Evolutionary conservation across 2,888 invertebrate species (phyloP), one percentile per base, ranked within the genome.

Genomic region (Diabrotica balteata): DNA sequence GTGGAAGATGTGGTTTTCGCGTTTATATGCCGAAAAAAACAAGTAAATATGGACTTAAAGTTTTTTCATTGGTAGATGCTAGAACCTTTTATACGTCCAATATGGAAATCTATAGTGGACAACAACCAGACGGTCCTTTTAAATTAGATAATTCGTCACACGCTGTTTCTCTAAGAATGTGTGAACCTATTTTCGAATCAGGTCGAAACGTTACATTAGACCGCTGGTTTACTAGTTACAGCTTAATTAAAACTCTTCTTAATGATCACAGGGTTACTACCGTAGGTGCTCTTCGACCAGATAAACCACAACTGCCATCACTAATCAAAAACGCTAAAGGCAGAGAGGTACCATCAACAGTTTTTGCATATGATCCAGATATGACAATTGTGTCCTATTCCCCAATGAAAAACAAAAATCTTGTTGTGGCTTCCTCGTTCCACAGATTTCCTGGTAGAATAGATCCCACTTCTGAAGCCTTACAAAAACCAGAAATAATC

Each of bases 81-180:
- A 66, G 45, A 63, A 67, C 65, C 8, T 71, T 62, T 66, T 73
- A 71, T 50, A 63, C 61, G 5, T 32, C n/a, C n/a, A 62, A 69
- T 58, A 57, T 73, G 51, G 72, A 72, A 61, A 66, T 72, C 50
- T 72, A 72, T 53, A 52, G 55, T 22, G 71, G 66, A 8, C 32
- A 22, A n/a, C 70, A 73, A 66, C 67, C 74, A 8, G 63, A 68
- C 17, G 70, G 70, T 10, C 68, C 68, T 10, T 72, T 49, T 61
- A 45, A 49, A 54, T 50, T n/a, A 55, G 67, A 52, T 7, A 47
- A 47, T 22, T 47, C 47, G 42, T 46, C 50, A 9, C 42, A 51
- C 8, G 66, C 61, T 45, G 59, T 68, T 17, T 57, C 53, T 50
- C 22, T 52, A 44, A 62, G 66, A 55, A 63, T 66, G 54, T 50